These are phyloP conservation scores for Macaria liturata DNA, from an alignment of 2,888 invertebrate species.

Conservation along the genomic window DNA sequence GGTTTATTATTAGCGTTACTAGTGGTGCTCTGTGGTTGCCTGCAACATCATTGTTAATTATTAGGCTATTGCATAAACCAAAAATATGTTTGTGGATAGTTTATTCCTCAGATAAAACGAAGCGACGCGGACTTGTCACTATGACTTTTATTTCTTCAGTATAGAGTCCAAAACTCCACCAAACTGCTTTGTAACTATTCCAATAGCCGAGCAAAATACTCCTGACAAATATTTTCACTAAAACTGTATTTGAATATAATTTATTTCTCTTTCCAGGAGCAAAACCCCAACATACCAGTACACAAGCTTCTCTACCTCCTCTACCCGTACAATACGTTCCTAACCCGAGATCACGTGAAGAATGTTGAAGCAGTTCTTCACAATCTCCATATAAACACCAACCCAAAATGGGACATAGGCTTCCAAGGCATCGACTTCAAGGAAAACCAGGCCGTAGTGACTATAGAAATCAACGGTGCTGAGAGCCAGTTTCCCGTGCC, in stretches of 20 bases:
- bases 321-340: conserved; percentile 92
- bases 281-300: conserved; percentile 85
- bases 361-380: conserved; percentile 88
- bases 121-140: no score
- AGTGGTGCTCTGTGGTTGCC: no score
- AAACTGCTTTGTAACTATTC: no score
- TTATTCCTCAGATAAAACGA: no score
- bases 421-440: conserved; percentile 53
- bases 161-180: no score
- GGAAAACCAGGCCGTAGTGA: conserved; percentile 64
- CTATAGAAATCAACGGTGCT: conserved; percentile 64
- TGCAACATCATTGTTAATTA: no score
- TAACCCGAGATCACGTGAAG: conserved; percentile 89
- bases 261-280: conserved; percentile 83
- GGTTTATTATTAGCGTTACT: no score
- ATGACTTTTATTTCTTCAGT: no score
- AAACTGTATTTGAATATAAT: neutral
- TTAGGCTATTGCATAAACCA: no score
- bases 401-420: conserved; percentile 49
- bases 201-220: no score
- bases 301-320: conserved; percentile 88
- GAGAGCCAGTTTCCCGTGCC: conserved; percentile 69
- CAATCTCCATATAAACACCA: conserved; percentile 80
- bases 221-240: no score
- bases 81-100: no score